phyloP scores from a whole-genome alignment of 2,797 vertebrate species.

The Harpagifer antarcticus region DNA sequence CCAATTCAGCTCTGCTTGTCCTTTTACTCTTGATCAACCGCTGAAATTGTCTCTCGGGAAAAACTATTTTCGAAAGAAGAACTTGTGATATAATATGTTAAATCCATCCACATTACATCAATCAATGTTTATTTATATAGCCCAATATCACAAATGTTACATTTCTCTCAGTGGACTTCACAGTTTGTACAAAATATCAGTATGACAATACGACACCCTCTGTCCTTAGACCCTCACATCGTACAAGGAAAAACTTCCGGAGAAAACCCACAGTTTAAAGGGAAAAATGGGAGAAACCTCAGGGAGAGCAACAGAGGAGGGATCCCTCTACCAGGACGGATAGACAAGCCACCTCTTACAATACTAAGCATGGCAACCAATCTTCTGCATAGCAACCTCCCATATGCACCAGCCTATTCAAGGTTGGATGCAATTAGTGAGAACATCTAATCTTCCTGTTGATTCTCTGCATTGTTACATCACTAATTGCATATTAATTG shows the following conservation, averaged over 20 bases:
- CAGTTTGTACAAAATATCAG: too few species aligned
- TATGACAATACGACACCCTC: too few species aligned
- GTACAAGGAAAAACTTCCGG: too few species aligned
- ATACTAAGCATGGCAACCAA: conserved; percentile 40
- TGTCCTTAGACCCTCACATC: too few species aligned
- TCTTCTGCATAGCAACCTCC: conserved; percentile 47
- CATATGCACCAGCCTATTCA: conserved; percentile 20
- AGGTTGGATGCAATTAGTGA: conserved; percentile 27
- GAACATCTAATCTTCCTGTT: not conserved
- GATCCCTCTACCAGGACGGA: too few species aligned
- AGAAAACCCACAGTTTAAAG: too few species aligned
- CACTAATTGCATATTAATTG: not conserved
- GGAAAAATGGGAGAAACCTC: too few species aligned
- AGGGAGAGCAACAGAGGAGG: too few species aligned
- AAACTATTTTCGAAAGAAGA: conserved; percentile 10
- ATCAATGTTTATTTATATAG: too few species aligned
- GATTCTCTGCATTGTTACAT: conserved; percentile 6
- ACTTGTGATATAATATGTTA: conserved; percentile 19
- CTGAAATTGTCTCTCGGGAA: conserved; percentile 14
- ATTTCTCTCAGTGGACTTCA: too few species aligned
- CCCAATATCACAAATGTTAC: too few species aligned
- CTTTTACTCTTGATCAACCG: conserved; percentile 37
- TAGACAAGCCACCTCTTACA: conserved; percentile 34
- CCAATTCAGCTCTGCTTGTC: conserved; percentile 19
- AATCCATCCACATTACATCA: conserved; percentile 15